Percentiles rank a stretch among this genome's conserved stretches.
Conservation (phyloP, 2,797 vertebrate genomes). For the Hephaestus fuliginosus region DNA sequence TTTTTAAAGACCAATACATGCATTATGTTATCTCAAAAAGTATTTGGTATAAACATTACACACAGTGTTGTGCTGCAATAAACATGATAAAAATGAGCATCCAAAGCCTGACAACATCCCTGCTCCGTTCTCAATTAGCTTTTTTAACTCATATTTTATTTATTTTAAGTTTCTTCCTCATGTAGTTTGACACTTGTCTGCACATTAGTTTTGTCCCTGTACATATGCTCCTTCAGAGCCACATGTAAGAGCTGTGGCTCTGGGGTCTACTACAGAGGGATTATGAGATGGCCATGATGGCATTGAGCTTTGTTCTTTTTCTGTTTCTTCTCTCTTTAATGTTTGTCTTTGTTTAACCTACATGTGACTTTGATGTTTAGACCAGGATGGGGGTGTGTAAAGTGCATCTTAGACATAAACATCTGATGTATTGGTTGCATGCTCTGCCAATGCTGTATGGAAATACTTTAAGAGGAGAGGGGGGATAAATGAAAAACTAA, state of each 20-base stretch:
- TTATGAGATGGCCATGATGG: conserved; percentile 28
- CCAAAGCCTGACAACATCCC: conserved; percentile 26
- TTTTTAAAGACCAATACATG: too few species aligned
- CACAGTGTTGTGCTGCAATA: too few species aligned
- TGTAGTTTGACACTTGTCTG: not conserved
- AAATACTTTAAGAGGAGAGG: conserved; percentile 25
- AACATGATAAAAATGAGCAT: not conserved
- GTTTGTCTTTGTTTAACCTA: conserved; percentile 22
- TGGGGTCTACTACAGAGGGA: conserved; percentile 17
- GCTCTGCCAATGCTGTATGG: conserved; percentile 15
- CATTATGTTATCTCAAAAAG: too few species aligned
- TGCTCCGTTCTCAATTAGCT: not conserved
- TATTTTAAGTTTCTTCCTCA: not conserved
- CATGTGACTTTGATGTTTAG: conserved; percentile 15
- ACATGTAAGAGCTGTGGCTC: conserved; percentile 26
- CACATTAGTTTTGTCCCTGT: conserved; percentile 19
- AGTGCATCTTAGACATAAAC: not conserved
- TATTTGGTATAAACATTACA: too few species aligned
- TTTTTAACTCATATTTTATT: not conserved
- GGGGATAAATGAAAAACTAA: conserved; percentile 9
- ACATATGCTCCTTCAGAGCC: conserved; percentile 12
- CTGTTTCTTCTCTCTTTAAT: conserved; percentile 8
- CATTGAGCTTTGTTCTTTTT: conserved; percentile 6
- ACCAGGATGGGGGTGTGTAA: conserved; percentile 11
- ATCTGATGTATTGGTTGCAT: conserved; percentile 7